Base-by-base conservation (phyloP, 1,140 invertebrate genomes). In the Bombus breviceps region DNA sequence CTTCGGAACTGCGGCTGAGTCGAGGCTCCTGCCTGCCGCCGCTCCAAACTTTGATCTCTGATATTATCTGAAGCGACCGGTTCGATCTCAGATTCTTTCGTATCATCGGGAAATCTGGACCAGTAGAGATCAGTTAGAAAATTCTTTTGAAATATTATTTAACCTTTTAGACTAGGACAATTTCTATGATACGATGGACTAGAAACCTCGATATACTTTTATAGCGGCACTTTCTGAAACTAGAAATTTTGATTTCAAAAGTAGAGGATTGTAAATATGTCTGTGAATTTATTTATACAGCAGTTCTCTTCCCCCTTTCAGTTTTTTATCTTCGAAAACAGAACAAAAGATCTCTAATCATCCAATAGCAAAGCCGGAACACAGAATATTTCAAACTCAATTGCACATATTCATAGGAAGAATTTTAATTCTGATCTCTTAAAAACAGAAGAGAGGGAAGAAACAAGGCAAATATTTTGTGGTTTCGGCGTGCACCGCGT, bases 11-110 rank as follows among this genome's bases (percentile, higher is more conserved):
- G 59, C 5, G 41, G 76, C 80, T 79, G 53, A 71, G 59, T 22
- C 47, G 10, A n/a, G 66, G 18, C 39, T 75, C 32, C 25, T 13
- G 12, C 10, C 69, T 22, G 22, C 25, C 34, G 6, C 22, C 37
- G 32, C 13, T 34, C 47, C 13, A 85, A 53, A 85, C 76, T 85
- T 85, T 85, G 39, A 79, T 80, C 72, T 32, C 28, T 72, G 76
- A 85, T 85, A 80, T 47, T 64, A 37, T 34, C 76, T 64, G 47
- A 28, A 3, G 34, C 43, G 37, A 32, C 25, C 34, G 64, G 22
- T 68, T 28, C 39, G 32, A 37, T 53, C 28, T 68, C 32, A 47
- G 25, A 62, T 80, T 64, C 53, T 71, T 68, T 39, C 43, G 18
- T 71, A 62, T 72, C 32, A 71, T 78, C 39, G 43, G n/a, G n/a